Evolutionary conservation across 2,113 vertebrate species (phyloP).

Genomic region (Percopsis transmontana): DNA sequence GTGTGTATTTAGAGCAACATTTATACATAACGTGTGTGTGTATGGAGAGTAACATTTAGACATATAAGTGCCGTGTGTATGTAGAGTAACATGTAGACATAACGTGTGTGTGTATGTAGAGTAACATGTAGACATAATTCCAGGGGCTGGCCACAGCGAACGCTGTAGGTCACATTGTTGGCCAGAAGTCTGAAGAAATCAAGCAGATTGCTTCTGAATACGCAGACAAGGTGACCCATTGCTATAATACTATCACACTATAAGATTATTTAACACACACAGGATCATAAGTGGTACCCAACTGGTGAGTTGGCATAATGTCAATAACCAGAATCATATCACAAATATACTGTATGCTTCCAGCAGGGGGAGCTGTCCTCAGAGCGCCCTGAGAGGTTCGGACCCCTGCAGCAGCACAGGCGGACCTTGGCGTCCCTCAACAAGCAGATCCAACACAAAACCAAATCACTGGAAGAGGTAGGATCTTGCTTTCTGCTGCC

Average conservation of each 20-base stretch:
- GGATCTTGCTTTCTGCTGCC: neutral
- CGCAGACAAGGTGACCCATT: conserved; percentile 77
- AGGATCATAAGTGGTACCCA: neutral
- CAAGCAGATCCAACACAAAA: conserved; percentile 90
- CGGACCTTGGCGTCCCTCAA: conserved; percentile 84
- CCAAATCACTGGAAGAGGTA: conserved; percentile 86
- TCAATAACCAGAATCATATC: neutral
- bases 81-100: neutral
- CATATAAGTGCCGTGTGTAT: no score
- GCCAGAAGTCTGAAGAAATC: conserved; percentile 93
- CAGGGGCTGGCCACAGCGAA: conserved; percentile 93
- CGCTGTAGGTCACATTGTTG: conserved; percentile 95
- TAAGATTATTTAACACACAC: no score
- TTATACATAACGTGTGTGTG: conserved; percentile 3
- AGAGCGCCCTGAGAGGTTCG: conserved; percentile 85
- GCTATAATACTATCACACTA: neutral
- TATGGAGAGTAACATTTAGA: neutral
- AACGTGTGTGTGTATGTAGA: neutral
- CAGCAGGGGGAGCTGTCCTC: conserved; percentile 85
- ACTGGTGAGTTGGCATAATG: neutral
- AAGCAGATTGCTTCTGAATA: conserved; percentile 95
- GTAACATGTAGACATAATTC: neutral
- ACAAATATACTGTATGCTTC: conserved; percentile 3
- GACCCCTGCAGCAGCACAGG: conserved; percentile 86
- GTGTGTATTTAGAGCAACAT: neutral